Base-by-base conservation (phyloP, 2,113 vertebrate species). In the Copsychus sechellarum region DNA sequence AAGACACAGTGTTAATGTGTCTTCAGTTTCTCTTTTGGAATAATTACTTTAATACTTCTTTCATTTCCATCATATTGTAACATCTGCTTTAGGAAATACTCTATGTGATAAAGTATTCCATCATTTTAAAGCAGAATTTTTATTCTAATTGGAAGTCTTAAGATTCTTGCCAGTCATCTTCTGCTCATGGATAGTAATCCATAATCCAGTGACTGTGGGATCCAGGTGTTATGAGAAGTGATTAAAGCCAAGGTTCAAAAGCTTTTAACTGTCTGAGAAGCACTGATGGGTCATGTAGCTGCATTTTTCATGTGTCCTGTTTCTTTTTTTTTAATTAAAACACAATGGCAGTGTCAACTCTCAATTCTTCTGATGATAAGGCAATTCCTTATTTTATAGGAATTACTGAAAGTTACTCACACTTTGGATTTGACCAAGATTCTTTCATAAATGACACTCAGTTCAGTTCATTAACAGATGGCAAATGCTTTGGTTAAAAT, bases 1-100 rank as follows among this genome's bases (percentile, higher is more conserved):
- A 94, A 81, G 36, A 71, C 45, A 51, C 4, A 45, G 62, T 82
- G n/a, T 67, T 86, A 60, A 86, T 42, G 48, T 19, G 71, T 40
- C 51, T 86, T 92, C 64, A 88, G 87, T 60, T 45, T 69, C 62
- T 65, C 42, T 93, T 74, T 70, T 81, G 29, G 29, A 92, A 31
- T 25, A 91, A 78, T 82, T 54, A 69, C 47, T 74, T 85, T 51
- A 81, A 42, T 53, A 88, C 18, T 67, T 69, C 53, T 70, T 82
- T 78, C 5, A 81, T 74, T 95, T 90, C 64, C 48, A 86, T 94
- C 67, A 47, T 60, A 58, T 62, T 80, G 34, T 82, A 94, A 90
- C 54, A 85, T 88, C 60, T 95, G 71, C 81, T 82, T 87, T 86
- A 62, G 57, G 51, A 94, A 95, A 78, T 56, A 72, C 25, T 86